These are phyloP conservation scores for Norana najaformis DNA, from an alignment of 2,888 invertebrate species.

Conservation along the genomic window DNA sequence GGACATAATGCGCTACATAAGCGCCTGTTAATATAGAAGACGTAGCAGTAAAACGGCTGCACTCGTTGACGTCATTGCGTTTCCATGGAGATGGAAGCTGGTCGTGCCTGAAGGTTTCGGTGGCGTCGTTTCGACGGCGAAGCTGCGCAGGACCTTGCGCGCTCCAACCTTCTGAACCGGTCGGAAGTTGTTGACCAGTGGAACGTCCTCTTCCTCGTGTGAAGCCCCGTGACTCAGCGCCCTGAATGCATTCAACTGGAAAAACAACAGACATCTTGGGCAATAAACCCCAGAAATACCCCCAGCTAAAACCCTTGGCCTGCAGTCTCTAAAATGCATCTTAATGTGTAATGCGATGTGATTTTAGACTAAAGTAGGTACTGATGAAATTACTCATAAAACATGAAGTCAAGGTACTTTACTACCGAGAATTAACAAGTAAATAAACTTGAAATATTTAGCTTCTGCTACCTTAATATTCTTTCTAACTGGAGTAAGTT, in stretches of 20 bases:
- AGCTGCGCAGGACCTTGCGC: not conserved
- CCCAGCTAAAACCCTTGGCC: too few species aligned
- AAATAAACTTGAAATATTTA: too few species aligned
- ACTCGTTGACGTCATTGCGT: not conserved
- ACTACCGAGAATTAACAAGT: too few species aligned
- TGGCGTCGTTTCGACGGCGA: not conserved
- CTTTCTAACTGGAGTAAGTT: too few species aligned
- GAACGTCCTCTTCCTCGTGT: not conserved
- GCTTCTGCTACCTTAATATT: too few species aligned
- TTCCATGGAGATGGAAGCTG: not conserved
- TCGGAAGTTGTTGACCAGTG: conserved; percentile 19
- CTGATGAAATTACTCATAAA: too few species aligned
- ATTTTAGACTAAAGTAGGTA: too few species aligned
- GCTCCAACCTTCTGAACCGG: not conserved
- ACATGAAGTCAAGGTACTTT: too few species aligned
- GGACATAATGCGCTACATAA: not conserved
- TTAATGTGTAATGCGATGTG: too few species aligned
- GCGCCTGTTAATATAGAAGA: not conserved
- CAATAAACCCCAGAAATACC: too few species aligned
- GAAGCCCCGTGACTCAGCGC: not conserved
- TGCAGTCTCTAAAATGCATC: too few species aligned
- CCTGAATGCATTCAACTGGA: conserved; percentile 25
- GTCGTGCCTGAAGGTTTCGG: not conserved
- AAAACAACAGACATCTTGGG: not conserved
- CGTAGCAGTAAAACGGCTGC: not conserved